Evolutionary conservation across 2,113 vertebrate species (phyloP).

Genomic region (Menura novaehollandiae): DNA sequence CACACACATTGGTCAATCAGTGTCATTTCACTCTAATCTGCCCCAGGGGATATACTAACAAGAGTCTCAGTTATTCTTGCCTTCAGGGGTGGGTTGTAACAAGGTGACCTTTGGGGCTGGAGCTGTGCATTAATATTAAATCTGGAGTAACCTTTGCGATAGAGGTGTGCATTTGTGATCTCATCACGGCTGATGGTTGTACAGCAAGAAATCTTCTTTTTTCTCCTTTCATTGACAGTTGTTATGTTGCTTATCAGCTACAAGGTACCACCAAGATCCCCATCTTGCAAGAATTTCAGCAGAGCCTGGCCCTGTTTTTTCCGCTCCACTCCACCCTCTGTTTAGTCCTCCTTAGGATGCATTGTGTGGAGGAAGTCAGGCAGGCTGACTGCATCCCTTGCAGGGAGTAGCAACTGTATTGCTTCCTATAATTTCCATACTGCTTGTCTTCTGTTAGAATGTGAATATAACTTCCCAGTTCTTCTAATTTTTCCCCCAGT

Average conservation of each 20-base stretch:
- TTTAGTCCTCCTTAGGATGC: neutral
- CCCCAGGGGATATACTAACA: no score
- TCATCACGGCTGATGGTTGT: neutral
- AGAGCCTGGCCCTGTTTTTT: neutral
- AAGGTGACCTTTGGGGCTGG: no score
- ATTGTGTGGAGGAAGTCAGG: rapidly evolving
- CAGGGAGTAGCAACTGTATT: neutral
- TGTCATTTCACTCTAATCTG: no score
- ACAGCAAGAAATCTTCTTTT: neutral
- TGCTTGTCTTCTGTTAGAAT: neutral
- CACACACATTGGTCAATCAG: no score
- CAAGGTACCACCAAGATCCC: neutral
- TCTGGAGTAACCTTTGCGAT: neutral
- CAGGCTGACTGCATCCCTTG: neutral
- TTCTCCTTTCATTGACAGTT: neutral
- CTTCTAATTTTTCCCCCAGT: neutral
- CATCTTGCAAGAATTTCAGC: neutral
- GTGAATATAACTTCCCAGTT: neutral
- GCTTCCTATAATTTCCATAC: neutral
- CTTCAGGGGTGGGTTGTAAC: no score
- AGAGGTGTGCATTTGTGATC: neutral
- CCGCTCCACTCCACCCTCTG: rapidly evolving
- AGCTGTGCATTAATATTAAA: neutral
- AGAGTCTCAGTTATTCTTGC: no score
- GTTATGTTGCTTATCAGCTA: no score